Evolutionary conservation across 2,797 vertebrate species (phyloP).

Genomic region (Hafferia zeledoni): DNA sequence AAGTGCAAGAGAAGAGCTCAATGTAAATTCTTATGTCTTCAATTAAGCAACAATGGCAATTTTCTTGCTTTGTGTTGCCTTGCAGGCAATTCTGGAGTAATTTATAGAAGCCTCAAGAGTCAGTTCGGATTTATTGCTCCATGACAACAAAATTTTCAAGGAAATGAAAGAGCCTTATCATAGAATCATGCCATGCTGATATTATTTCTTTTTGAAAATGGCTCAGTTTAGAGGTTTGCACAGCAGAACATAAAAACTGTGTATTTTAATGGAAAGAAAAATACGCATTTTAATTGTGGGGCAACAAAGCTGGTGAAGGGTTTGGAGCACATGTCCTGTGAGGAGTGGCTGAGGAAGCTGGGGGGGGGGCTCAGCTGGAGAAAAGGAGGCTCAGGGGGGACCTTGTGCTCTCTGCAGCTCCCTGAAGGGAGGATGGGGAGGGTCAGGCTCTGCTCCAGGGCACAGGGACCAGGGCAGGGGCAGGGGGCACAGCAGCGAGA

Average conservation of each 20-base stretch:
- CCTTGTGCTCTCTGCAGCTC: background rate
- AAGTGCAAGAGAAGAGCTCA: background rate
- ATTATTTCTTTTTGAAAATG: background rate
- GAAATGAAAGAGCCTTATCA: background rate
- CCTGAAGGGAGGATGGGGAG: background rate
- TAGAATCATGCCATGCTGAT: background rate
- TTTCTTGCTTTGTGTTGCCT: background rate
- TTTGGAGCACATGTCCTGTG: background rate
- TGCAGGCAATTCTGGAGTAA: background rate
- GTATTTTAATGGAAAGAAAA: background rate
- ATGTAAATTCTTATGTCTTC: background rate
- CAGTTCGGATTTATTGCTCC: background rate
- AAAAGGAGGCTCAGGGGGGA: background rate
- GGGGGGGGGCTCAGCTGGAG: background rate
- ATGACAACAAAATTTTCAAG: background rate
- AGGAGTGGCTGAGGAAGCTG: background rate
- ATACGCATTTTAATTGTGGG: background rate
- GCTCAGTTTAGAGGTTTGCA: background rate
- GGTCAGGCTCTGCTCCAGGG: too few species aligned
- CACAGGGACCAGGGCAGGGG: background rate
- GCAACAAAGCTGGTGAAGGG: background rate
- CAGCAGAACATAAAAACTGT: background rate
- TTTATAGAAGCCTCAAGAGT: background rate
- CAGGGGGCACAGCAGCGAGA: background rate
- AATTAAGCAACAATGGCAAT: background rate